A percentile compares a stretch with the other conserved stretches of the same genome.
phyloP scores from a whole-genome alignment of 2,888 invertebrate genomes.

The Mylabris sibirica region DNA sequence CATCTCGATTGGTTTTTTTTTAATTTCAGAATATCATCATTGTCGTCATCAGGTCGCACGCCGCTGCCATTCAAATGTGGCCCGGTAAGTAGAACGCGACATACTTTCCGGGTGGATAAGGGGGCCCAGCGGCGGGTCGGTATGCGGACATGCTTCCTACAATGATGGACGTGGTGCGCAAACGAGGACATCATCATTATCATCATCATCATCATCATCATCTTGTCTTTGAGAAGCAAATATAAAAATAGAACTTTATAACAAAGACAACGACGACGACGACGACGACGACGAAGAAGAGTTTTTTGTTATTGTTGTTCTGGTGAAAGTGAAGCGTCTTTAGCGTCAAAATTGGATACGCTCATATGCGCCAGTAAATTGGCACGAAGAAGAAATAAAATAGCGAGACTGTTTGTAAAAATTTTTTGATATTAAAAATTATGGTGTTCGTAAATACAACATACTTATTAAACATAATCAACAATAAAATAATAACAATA shows the following conservation, averaged over 20 bases:
- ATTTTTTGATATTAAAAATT: slow-evolving; percentile 57
- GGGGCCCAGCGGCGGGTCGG: slow-evolving; percentile 44
- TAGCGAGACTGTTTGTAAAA: slow-evolving; percentile 32
- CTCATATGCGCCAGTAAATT: slow-evolving; percentile 4
- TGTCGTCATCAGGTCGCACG: slow-evolving; percentile 40
- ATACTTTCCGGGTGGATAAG: slow-evolving; percentile 50
- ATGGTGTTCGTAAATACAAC: slow-evolving; percentile 61
- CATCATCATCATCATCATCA: slow-evolving; percentile 26
- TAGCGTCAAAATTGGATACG: not conserved
- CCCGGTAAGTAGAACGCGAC: slow-evolving; percentile 56
- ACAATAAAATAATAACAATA: slow-evolving; percentile 62
- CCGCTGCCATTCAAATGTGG: slow-evolving; percentile 51
- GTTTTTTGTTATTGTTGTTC: not conserved
- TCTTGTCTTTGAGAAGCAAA: slow-evolving; percentile 7
- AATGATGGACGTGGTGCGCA: slow-evolving; percentile 56
- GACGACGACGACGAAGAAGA: not conserved
- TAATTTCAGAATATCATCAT: not conserved
- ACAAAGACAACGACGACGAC: too few relatives aligned
- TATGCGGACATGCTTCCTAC: slow-evolving; percentile 61
- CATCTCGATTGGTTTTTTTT: not conserved
- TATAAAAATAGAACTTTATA: slow-evolving; percentile 1
- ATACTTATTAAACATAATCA: slow-evolving; percentile 61
- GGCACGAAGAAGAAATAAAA: slow-evolving; percentile 17
- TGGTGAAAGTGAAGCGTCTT: slow-evolving; percentile 13
- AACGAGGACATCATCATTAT: slow-evolving; percentile 54